Base-by-base conservation (phyloP, 2,888 invertebrate species). In the Eremobia ochroleuca region DNA sequence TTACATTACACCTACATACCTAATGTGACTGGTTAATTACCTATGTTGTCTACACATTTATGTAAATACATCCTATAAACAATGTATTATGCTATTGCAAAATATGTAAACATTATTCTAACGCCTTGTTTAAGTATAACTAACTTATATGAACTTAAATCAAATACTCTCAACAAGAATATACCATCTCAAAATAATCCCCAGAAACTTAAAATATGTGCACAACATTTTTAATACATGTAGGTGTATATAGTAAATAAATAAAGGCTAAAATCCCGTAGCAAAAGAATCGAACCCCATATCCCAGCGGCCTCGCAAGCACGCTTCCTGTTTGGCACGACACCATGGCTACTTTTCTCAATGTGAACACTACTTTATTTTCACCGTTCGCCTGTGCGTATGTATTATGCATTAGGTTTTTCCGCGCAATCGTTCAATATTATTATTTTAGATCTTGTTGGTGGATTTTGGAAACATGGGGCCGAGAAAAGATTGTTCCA, bases 251-350 rank as follows among this genome's bases (percentile, higher is more conserved):
- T 73, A 83, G 84, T 85, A 76, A 82, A 89, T 89, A 93, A 92
- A 94, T 94, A 96, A 92, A 88, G 95, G 90, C 86, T 88, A 93
- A 88, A 93, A 92, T 95, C 85, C 91, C 88, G 81, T 88, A 91
- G 93, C 94, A 91, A 89, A 90, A 83, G 94, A 94, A 93, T 96
- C 94, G 95, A 95, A 95, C 94, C 95, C 91, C 94, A 94, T 93
- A 95, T 94, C 94, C 94, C 93, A 91, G 90, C 92, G 92, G 93
- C 93, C 93, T 95, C 93, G 94, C 93, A 92, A 92, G 94, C 95
- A 91, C 89, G 93, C 96, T 96, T 96, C 96, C 96, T 95, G 96
- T 96, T 96, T 96, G 96, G 96, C 96, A 95, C 95, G 96, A 94
- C 96, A 94, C 90, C 93, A 89, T 89, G 96, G 93, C 96, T 94